Percentiles rank a stretch among this genome's conserved stretches.
Evolutionary conservation across 2,888 invertebrate genomes (phyloP).

Genomic region (Blastobasis adustella): DNA sequence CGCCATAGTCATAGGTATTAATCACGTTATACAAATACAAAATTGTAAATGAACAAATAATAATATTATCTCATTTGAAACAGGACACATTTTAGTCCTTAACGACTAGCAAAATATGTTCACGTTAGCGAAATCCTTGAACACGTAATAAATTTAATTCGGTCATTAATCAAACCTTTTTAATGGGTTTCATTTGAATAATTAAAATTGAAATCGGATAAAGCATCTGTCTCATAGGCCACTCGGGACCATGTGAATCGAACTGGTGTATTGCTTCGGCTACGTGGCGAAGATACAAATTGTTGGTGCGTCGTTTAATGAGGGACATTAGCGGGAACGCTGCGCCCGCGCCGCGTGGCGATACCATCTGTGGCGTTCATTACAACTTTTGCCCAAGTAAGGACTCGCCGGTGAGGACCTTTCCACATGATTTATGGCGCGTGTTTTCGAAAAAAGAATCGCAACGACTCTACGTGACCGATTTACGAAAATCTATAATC

Average conservation of each 20-base stretch:
- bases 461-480: too few species aligned
- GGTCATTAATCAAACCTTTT: conserved; percentile 25
- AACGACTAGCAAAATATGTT: conserved; percentile 11
- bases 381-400: conserved; percentile 45
- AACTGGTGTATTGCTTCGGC: conserved; percentile 14
- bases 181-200: conserved; percentile 4
- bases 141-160: conserved; percentile 27
- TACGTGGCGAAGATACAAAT: conserved; percentile 45
- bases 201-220: conserved; percentile 1
- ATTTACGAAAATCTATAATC: too few species aligned
- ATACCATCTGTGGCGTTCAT: conserved; percentile 46
- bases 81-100: not conserved
- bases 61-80: not conserved
- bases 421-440: conserved; percentile 39
- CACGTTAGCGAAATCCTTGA: conserved; percentile 24
- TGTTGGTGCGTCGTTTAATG: conserved; percentile 44
- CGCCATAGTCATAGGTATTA: too few species aligned
- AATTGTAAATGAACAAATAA: too few species aligned
- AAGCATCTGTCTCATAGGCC: not conserved
- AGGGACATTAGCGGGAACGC: conserved; percentile 45
- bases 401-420: conserved; percentile 31
- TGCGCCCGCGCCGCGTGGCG: conserved; percentile 23
- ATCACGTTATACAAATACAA: too few species aligned
- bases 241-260: too few species aligned
- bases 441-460: conserved; percentile 16